phyloP scores from a whole-genome alignment of 1,140 invertebrate species.

The Atta colombica region DNA sequence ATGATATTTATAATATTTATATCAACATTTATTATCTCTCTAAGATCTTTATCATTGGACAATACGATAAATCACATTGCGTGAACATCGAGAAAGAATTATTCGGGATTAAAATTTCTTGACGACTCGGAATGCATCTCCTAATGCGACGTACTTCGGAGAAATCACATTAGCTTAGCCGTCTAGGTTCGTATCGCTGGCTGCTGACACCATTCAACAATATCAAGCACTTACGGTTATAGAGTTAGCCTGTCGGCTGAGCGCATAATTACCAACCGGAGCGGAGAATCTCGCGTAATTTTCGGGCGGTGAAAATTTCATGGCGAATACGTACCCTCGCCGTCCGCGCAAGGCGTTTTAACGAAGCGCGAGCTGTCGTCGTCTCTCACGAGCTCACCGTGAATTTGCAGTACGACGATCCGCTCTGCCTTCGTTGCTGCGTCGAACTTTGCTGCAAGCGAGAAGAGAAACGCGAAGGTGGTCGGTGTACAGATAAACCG shows the following conservation, averaged over 20 bases:
- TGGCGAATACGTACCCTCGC: constrained; percentile 58
- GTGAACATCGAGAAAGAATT: background rate
- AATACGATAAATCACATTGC: constrained; percentile 12
- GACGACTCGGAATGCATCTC: constrained; percentile 2
- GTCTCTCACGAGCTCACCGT: constrained; percentile 55
- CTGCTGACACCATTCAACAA: constrained; percentile 55
- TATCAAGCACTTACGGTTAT: constrained; percentile 68
- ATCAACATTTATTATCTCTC: background rate
- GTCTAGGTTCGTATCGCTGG: constrained; percentile 44
- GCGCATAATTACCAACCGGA: constrained; percentile 71
- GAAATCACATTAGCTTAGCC: constrained; percentile 49
- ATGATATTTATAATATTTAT: background rate
- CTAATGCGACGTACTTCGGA: constrained; percentile 12
- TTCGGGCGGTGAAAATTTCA: constrained; percentile 69
- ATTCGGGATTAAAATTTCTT: background rate
- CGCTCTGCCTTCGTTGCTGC: constrained; percentile 37
- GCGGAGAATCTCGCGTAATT: constrained; percentile 71
- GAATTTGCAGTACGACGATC: constrained; percentile 51
- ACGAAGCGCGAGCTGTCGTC: constrained; percentile 67
- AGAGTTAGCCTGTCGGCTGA: constrained; percentile 64
- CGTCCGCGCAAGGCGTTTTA: constrained; percentile 61
- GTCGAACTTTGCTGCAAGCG: constrained; percentile 35
- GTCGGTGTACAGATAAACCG: constrained; percentile 45
- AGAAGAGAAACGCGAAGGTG: constrained; percentile 44
- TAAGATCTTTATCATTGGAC: background rate